These are phyloP conservation scores for Acinonyx jubatus DNA, from an alignment of 2,113 vertebrate genomes.

Conservation along the genomic window DNA sequence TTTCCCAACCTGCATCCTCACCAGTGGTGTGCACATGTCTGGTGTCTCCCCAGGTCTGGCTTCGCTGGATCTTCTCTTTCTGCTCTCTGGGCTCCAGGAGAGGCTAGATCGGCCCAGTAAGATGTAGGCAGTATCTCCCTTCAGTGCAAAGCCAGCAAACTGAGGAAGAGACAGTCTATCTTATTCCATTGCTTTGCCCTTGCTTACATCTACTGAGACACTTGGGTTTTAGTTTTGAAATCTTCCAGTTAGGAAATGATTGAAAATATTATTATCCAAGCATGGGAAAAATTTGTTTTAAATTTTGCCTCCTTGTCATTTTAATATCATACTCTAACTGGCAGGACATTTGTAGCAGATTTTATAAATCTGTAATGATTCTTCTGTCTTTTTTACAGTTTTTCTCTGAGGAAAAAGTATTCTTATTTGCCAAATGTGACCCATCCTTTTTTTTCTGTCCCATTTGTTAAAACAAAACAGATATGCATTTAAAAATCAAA, in stretches of 20 bases:
- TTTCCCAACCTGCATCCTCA: background rate
- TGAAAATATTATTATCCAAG: background rate
- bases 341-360: background rate
- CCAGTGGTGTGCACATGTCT: fast-evolving
- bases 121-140: background rate
- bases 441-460: background rate
- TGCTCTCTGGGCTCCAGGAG: background rate
- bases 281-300: background rate
- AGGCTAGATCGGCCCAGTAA: background rate
- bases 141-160: background rate
- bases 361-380: background rate
- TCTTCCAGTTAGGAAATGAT: background rate
- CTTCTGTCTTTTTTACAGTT: background rate
- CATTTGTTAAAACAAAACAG: background rate
- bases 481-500: background rate
- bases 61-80: background rate
- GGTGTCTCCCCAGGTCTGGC: background rate
- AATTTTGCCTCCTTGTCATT: background rate
- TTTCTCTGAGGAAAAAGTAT: background rate
- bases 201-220: background rate
- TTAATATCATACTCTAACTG: background rate
- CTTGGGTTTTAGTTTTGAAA: background rate
- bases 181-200: background rate
- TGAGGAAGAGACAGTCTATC: background rate
- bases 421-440: background rate